phyloP scores from a whole-genome alignment of 1,140 invertebrate genomes.

The Nebria ingens region DNA sequence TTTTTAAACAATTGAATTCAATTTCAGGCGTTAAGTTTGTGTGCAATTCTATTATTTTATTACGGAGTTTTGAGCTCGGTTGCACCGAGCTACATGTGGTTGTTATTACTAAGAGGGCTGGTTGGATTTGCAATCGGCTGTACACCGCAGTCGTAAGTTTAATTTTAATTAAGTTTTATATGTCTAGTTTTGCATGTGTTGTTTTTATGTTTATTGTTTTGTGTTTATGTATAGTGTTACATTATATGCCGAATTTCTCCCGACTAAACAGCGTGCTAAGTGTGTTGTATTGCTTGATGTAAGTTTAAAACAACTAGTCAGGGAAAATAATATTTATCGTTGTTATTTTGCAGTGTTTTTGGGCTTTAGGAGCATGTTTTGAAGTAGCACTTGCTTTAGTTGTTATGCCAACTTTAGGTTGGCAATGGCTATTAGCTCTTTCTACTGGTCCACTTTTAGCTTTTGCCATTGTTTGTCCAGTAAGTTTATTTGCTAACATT shows the following conservation, averaged over 20 bases:
- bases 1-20: slow-evolving; percentile 2
- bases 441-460: slow-evolving; percentile 79
- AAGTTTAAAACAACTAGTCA: no score
- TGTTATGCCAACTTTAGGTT: slow-evolving; percentile 86
- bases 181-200: slow-evolving; percentile 17
- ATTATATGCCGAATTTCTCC: slow-evolving; percentile 92
- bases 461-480: slow-evolving; percentile 69
- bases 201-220: slow-evolving; percentile 14
- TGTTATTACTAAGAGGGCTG: slow-evolving; percentile 77
- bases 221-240: slow-evolving; percentile 65
- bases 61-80: slow-evolving; percentile 86
- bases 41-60: slow-evolving; percentile 79
- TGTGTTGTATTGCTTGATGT: slow-evolving; percentile 92
- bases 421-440: slow-evolving; percentile 80
- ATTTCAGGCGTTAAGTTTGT: slow-evolving; percentile 71
- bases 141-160: slow-evolving; percentile 89
- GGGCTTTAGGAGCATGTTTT: slow-evolving; percentile 88
- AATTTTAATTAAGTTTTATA: slow-evolving; percentile 20
- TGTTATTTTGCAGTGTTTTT: slow-evolving; percentile 70
- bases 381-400: slow-evolving; percentile 83
- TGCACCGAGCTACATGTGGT: slow-evolving; percentile 84
- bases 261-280: slow-evolving; percentile 83
- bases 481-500: no score
- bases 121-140: slow-evolving; percentile 95
- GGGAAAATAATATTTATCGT: slow-evolving; percentile 11